Percentiles rank a stretch among this genome's conserved stretches.
Evolutionary conservation across 2,797 vertebrate species (phyloP).

Genomic region (Petrocephalus schoutedeni): DNA sequence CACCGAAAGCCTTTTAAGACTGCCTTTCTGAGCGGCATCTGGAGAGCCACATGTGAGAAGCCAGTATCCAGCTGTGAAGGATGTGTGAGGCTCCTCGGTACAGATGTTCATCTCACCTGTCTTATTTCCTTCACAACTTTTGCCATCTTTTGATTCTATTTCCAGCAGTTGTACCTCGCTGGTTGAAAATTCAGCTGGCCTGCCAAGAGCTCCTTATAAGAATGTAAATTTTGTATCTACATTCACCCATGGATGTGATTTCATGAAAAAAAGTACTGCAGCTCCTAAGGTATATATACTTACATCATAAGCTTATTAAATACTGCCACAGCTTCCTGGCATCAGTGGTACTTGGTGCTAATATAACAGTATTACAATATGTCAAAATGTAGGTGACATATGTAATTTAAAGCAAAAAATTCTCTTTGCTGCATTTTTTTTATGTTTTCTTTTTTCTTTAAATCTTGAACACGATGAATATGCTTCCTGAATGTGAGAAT

Average conservation of each 20-base stretch:
- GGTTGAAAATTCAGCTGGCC: conserved; percentile 30
- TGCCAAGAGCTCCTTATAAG: conserved; percentile 42
- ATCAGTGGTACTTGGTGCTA: conserved; percentile 20
- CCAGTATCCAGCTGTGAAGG: not conserved
- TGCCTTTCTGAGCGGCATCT: not conserved
- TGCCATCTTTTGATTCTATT: conserved; percentile 19
- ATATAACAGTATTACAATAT: conserved; percentile 24
- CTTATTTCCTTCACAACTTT: conserved; percentile 1
- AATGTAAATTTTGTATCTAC: conserved; percentile 44
- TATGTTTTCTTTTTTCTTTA: not conserved
- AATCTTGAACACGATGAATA: not conserved
- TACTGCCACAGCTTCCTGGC: conserved; percentile 37
- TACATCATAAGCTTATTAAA: conserved; percentile 19
- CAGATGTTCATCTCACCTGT: not conserved
- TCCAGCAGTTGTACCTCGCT: conserved; percentile 16
- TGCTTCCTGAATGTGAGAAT: conserved; percentile 17
- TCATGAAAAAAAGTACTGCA: conserved; percentile 4
- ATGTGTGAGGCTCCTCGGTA: too few relatives aligned
- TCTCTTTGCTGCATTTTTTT: not conserved
- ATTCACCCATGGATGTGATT: conserved; percentile 39
- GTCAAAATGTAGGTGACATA: conserved; percentile 16
- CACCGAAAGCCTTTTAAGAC: not conserved
- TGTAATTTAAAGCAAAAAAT: not conserved
- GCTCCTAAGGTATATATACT: not conserved
- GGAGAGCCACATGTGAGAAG: not conserved